A percentile compares a stretch with the other conserved stretches of the same genome.
Evolutionary conservation across 2,113 vertebrate genomes (phyloP).

Genomic region (Pomatorhinus ruficollis): DNA sequence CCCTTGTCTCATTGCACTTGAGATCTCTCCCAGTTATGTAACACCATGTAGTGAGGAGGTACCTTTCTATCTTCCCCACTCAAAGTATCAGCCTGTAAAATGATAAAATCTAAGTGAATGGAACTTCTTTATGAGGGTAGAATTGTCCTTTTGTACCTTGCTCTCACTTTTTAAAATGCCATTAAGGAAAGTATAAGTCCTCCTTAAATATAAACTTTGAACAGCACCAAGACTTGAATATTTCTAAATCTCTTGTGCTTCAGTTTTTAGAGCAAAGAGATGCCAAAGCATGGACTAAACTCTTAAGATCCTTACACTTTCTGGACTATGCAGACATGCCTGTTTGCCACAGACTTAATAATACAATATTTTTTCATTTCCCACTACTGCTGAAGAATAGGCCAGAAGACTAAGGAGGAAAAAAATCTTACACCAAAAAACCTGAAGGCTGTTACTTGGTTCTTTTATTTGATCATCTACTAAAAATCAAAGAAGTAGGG

Average conservation of each 20-base stretch:
- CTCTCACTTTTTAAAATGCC: background rate
- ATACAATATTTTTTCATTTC: background rate
- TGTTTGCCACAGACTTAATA: background rate
- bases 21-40: background rate
- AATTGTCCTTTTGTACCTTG: background rate
- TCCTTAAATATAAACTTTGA: background rate
- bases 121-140: background rate
- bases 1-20: background rate
- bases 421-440: background rate
- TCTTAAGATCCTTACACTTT: background rate
- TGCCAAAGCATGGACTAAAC: background rate
- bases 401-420: background rate
- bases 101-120: background rate
- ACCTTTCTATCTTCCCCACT: background rate
- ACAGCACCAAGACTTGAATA: background rate
- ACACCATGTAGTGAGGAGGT: no score
- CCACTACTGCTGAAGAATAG: background rate
- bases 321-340: background rate
- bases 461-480: background rate
- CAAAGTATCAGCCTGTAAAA: background rate
- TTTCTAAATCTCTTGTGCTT: background rate
- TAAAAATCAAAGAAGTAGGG: background rate
- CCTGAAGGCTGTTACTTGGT: background rate
- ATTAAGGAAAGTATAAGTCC: background rate
- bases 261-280: background rate